A percentile compares a stretch with the other conserved stretches of the same genome.
Conservation (phyloP, 2,888 invertebrate species). For the Volucella inflata region DNA sequence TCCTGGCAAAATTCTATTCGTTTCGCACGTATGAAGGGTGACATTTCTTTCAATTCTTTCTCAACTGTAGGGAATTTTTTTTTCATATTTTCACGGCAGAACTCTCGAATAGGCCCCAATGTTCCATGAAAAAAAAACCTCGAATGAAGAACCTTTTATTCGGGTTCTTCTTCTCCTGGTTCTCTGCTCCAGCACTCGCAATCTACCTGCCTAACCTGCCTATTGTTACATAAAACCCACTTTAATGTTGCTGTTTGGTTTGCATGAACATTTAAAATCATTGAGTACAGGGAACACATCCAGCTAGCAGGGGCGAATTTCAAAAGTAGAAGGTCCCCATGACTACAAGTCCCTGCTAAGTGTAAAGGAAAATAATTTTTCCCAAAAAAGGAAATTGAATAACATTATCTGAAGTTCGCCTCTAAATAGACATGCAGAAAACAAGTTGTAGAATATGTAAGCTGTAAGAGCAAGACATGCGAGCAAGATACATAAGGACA, state of each 20-base stretch:
- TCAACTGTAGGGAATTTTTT: slow-evolving; percentile 1
- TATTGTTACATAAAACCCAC: slow-evolving; percentile 16
- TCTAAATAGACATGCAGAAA: no score
- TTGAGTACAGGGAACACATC: background rate
- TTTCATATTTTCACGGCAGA: background rate
- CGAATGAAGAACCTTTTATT: slow-evolving; percentile 10
- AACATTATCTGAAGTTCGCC: no score
- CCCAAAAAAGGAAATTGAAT: no score
- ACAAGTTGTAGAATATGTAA: no score
- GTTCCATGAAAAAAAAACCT: background rate
- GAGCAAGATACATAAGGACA: no score
- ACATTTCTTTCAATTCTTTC: slow-evolving; percentile 8
- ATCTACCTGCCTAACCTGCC: slow-evolving; percentile 39
- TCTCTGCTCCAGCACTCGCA: slow-evolving; percentile 2
- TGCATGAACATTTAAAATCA: slow-evolving; percentile 40
- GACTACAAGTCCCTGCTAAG: no score
- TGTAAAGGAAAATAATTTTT: no score
- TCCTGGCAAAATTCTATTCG: slow-evolving; percentile 31
- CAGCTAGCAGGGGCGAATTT: no score
- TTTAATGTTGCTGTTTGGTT: slow-evolving; percentile 8
- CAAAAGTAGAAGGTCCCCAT: no score
- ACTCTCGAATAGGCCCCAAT: slow-evolving; percentile 31
- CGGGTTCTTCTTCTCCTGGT: slow-evolving; percentile 8
- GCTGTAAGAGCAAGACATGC: no score
- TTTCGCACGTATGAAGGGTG: slow-evolving; percentile 44